phyloP scores from a whole-genome alignment of 2,797 vertebrate species.

The Hafferia zeledoni region DNA sequence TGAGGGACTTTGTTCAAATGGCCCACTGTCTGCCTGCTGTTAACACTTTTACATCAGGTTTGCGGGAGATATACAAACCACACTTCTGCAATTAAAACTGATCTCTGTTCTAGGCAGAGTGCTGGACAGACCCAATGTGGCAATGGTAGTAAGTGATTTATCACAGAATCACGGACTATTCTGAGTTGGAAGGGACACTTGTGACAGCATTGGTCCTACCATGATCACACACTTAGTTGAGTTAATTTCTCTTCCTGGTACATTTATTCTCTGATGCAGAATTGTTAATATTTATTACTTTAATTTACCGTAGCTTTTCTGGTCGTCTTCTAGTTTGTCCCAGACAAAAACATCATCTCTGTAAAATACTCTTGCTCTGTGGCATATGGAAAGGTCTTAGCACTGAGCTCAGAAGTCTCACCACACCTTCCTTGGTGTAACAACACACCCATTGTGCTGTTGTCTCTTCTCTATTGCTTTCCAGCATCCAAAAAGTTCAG shows the following conservation, averaged over 20 bases:
- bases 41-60: neutral
- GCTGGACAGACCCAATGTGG: neutral
- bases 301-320: neutral
- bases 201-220: accelerated
- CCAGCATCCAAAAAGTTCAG: neutral
- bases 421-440: neutral
- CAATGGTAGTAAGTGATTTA: neutral
- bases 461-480: neutral
- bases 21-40: neutral
- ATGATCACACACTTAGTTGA: neutral
- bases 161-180: too few species aligned
- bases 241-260: neutral
- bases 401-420: neutral
- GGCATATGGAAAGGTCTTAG: neutral
- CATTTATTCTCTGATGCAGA: neutral
- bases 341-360: neutral
- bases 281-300: neutral
- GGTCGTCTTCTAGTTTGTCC: neutral
- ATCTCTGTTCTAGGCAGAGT: neutral
- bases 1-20: neutral
- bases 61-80: neutral
- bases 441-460: neutral
- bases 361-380: accelerated
- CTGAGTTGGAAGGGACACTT: too few species aligned
- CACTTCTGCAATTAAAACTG: neutral